These are phyloP conservation scores for Keiferia lycopersicella DNA, from an alignment of 2,888 invertebrate species.

Conservation along the genomic window DNA sequence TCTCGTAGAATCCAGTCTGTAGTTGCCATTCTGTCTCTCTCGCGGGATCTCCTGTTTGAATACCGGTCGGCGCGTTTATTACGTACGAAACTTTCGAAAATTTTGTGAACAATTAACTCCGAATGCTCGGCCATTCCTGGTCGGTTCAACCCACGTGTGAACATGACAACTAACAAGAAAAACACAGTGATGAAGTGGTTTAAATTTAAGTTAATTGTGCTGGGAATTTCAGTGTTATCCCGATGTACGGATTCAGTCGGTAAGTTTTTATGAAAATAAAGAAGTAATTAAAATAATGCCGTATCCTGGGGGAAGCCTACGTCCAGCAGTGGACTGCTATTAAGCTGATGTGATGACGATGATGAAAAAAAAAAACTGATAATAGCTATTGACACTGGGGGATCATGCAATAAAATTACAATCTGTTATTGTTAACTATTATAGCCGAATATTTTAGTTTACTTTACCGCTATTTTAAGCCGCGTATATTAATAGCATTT, in stretches of 20 bases:
- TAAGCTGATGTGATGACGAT: too few relatives aligned
- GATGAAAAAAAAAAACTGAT: too few relatives aligned
- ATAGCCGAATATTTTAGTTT: too few relatives aligned
- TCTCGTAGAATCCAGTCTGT: constrained; percentile 31
- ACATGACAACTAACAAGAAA: constrained; percentile 35
- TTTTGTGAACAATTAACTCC: background rate
- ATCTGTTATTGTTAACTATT: too few relatives aligned
- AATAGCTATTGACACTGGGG: too few relatives aligned
- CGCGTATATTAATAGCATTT: too few relatives aligned
- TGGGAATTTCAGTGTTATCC: constrained; percentile 74
- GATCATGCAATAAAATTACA: too few relatives aligned
- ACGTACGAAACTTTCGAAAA: constrained; percentile 21
- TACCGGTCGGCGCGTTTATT: background rate
- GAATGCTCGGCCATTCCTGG: background rate
- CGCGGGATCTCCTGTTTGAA: background rate
- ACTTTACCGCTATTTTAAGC: too few relatives aligned
- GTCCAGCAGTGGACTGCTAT: too few relatives aligned
- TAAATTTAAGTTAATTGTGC: constrained; percentile 52
- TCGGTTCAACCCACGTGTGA: background rate
- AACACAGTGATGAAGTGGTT: constrained; percentile 64
- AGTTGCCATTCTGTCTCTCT: constrained; percentile 7
- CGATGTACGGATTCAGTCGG: constrained; percentile 71
- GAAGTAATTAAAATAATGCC: background rate
- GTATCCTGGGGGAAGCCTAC: too few relatives aligned
- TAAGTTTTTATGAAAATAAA: constrained; percentile 47